Evolutionary conservation across 2,888 invertebrate species (phyloP), one percentile per base, ranked within the genome.

Genomic region (Unio delphinus): DNA sequence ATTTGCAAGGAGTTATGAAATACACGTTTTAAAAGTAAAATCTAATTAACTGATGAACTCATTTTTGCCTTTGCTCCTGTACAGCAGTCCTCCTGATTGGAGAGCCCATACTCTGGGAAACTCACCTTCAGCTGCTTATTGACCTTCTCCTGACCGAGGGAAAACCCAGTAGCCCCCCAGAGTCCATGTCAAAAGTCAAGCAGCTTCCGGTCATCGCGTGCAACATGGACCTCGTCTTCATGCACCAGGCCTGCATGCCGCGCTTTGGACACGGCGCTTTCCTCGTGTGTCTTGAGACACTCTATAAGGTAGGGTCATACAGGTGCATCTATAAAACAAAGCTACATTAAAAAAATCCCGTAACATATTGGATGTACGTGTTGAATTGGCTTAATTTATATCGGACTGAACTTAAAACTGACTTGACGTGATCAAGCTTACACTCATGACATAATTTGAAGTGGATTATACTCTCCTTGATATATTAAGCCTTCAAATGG

Each of bases 181-280:
- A 74, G 8, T 83, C 82, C 11, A 73, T 74, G 6, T 64, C 75
- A 64, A 55, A 62, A 26, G 64, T 80, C 68, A 68, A 71, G 7
- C 87, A 88, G 70, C 70, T 89, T 17, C 89, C 89, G n/a, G 75
- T 89, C 61, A 84, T 89, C 54, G 89, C 88, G 61, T 89, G 89
- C 79, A 89, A 89, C 75, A 87, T 88, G 85, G 89, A 89, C 73
- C 81, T 89, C 7, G 86, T 86, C 67, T 89, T 90, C 75, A 89
- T 88, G 87, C 87, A 86, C 45, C 79, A 87, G 61, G 88, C 88
- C 15, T 83, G 85, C 71, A 86, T 89, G 83, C 89, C 89, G 18
- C 82, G 88, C 66, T 89, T 87, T 78, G 89, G 89, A 18, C 87
- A 89, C 72, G 89, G 89, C 15, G 88, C 89, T 26, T 89, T 87